These are phyloP conservation scores for Apostichopus japonicus DNA, from an alignment of 35 echinoderm and acorn worm genomes.

Conservation along the genomic window DNA sequence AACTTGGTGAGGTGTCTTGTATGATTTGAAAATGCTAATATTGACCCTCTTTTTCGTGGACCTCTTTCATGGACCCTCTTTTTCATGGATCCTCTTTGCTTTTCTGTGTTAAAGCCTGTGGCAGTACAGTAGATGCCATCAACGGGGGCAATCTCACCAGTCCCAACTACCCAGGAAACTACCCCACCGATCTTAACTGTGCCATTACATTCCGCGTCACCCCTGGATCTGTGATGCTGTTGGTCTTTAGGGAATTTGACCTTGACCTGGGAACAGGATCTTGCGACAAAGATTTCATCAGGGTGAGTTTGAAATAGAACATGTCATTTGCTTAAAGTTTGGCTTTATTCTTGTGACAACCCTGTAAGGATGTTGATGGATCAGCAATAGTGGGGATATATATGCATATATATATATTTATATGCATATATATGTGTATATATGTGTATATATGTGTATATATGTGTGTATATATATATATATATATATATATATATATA, in stretches of 20 bases:
- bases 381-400: too few species aligned
- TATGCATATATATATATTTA: too few species aligned
- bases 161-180: conserved; percentile 40
- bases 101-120: conserved; percentile 18
- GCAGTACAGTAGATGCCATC: background rate
- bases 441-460: too few species aligned
- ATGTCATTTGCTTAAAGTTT: too few species aligned
- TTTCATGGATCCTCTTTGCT: background rate
- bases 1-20: too few species aligned
- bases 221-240: background rate
- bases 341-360: too few species aligned
- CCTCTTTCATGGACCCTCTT: background rate
- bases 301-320: background rate
- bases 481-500: too few species aligned
- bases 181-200: conserved; percentile 22
- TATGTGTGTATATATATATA: too few species aligned
- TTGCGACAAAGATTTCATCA: background rate
- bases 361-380: too few species aligned
- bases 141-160: background rate
- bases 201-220: background rate
- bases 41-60: too few species aligned
- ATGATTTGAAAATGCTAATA: too few species aligned
- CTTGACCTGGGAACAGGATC: background rate
- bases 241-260: background rate
- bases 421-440: too few species aligned